Base-by-base conservation (phyloP, 2,888 invertebrate species). In the Mylabris sibirica region DNA sequence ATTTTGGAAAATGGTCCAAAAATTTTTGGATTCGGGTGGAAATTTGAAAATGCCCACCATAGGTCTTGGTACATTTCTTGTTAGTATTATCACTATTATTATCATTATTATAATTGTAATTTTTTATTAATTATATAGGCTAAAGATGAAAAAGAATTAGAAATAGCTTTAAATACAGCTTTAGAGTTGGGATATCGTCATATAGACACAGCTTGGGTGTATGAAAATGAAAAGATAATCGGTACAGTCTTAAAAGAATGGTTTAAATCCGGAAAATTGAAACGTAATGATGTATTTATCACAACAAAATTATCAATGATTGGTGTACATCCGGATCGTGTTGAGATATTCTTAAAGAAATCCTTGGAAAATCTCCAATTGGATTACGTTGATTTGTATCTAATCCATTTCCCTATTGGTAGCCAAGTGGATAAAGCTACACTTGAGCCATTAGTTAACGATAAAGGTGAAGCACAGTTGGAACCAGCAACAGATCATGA, bases 41-140 rank as follows among this genome's bases (percentile, higher is more conserved):
- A 72, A 72, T 22, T 17, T 65, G 30, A 75, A 74, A 69, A 77
- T 77, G 72, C 77, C 78, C 3, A 72, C 89, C 63, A 84, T 94
- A 65, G 94, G 94, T 60, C 90, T 92, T 78, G 94, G 94, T 64
- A 93, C 93, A 63, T 94, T 93, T 93, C 90, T 91, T 87, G 94
- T 93, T 85, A 87, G 87, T 86, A 35, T 57, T 64, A 17, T 20
- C 3, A 61, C 14, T 41, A 38, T 17, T 38, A 38, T 3, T 24
- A 61, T 14, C 3, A 11, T 30, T 34, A 35, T n/a, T 11, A 12
- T 38, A 3, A 34, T 60, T 12, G 38, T 14, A 0, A 9, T 24
- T 30, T 9, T 9, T 3, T 59, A 24, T 2, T 59, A 4, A 26
- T 30, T n/a, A 4, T 81, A 35, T 76, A 92, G 93, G 89, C 91